A percentile compares a stretch with the other conserved stretches of the same genome.
These are phyloP conservation scores for Phylloscopus trochiloides DNA, from an alignment of 2,113 vertebrate species.

Conservation along the genomic window DNA sequence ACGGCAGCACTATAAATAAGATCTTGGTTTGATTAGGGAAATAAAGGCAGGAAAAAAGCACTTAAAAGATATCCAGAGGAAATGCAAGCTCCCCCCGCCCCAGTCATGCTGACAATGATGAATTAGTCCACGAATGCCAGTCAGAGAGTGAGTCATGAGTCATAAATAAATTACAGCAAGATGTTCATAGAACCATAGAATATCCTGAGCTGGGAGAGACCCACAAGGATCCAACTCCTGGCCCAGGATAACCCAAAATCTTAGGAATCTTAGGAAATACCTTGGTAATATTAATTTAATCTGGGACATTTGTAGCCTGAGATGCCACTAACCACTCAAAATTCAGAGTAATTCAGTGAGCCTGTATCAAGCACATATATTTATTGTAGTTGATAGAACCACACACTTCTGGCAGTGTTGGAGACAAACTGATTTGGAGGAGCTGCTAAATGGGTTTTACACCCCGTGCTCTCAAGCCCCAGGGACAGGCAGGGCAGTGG, in stretches of 20 bases:
- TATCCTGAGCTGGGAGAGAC: neutral
- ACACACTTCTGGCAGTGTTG: neutral
- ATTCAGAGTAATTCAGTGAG: neutral
- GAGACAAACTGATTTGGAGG: neutral
- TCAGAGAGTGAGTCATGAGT: neutral
- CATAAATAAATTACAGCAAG: neutral
- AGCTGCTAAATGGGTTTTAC: neutral
- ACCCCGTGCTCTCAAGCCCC: accelerated
- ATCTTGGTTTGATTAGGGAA: neutral
- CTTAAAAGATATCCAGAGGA: neutral
- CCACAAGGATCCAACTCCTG: neutral
- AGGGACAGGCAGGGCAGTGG: neutral
- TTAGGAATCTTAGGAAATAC: neutral
- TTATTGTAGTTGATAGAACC: neutral
- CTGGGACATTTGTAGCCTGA: neutral
- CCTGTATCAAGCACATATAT: accelerated
- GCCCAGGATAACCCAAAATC: neutral
- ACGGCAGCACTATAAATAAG: conserved; percentile 38
- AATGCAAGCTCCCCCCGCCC: neutral
- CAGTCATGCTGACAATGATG: neutral
- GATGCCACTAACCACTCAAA: neutral
- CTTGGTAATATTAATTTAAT: accelerated
- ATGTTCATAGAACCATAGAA: neutral
- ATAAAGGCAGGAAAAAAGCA: conserved; percentile 1
- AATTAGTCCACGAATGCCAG: neutral